These are phyloP conservation scores for Cyanoliseus patagonus DNA, from an alignment of 2,113 vertebrate genomes.

Conservation along the genomic window DNA sequence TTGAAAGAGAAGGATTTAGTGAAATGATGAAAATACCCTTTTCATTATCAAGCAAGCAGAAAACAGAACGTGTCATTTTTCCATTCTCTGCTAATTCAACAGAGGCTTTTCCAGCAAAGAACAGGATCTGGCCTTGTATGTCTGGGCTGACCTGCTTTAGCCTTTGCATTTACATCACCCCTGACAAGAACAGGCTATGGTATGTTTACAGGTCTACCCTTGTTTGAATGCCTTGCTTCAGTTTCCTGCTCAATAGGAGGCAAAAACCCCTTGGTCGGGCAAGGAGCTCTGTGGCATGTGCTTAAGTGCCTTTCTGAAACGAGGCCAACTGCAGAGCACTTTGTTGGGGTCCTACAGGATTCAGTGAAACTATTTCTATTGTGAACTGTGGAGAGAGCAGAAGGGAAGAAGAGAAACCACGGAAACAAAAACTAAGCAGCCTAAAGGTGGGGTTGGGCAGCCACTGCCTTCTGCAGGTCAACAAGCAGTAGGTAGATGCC, in stretches of 20 bases:
- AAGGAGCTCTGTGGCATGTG: neutral
- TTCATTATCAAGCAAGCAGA: neutral
- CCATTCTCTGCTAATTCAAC: neutral
- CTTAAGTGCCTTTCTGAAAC: neutral
- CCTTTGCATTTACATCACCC: neutral
- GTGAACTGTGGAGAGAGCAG: neutral
- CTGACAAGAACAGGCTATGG: neutral
- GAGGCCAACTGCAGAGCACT: neutral
- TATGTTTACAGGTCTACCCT: fast-evolving
- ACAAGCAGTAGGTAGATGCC: fast-evolving
- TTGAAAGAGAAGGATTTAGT: neutral
- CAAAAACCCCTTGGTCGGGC: neutral
- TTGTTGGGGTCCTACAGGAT: neutral
- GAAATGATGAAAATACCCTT: neutral
- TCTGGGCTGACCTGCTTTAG: neutral
- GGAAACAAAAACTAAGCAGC: neutral
- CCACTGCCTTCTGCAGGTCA: neutral
- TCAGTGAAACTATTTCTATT: neutral
- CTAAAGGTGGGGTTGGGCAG: neutral
- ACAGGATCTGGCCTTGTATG: neutral
- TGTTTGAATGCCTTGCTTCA: neutral
- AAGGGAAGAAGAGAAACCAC: neutral
- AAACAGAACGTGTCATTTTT: neutral
- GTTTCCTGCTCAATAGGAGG: neutral
- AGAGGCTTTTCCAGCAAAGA: neutral